Conservation (phyloP, 2,888 invertebrate genomes). For the Ennomos fuscantarius region DNA sequence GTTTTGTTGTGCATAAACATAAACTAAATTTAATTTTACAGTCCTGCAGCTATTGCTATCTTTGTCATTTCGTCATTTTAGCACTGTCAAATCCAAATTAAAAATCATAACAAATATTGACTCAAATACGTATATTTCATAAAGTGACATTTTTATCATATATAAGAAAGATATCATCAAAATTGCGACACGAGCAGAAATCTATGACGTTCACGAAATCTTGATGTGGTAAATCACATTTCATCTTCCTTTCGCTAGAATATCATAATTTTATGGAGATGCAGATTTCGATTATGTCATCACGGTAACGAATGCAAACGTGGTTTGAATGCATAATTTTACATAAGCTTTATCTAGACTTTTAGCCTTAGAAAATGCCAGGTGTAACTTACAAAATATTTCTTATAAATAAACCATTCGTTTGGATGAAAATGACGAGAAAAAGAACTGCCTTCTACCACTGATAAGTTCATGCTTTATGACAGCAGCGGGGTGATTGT, state of each 20-base stretch:
- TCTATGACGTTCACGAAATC: conserved; percentile 11
- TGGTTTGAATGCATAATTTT: conserved; percentile 33
- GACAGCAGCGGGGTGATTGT: too few species aligned
- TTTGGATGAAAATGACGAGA: neutral
- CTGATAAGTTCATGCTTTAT: too few species aligned
- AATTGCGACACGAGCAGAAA: conserved; percentile 6
- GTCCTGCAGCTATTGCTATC: too few species aligned
- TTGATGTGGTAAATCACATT: conserved; percentile 23
- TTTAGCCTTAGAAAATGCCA: conserved; percentile 5
- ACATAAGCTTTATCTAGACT: conserved; percentile 16
- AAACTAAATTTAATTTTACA: too few species aligned
- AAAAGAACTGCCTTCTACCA: neutral
- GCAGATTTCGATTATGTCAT: conserved; percentile 37
- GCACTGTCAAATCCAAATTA: too few species aligned
- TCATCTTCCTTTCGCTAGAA: conserved; percentile 16
- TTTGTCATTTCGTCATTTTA: too few species aligned
- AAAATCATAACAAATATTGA: too few species aligned
- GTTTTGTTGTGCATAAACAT: too few species aligned
- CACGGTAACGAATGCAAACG: conserved; percentile 23
- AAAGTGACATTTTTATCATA: neutral
- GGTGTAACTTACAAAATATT: conserved; percentile 1
- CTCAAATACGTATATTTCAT: too few species aligned
- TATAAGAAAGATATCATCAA: neutral
- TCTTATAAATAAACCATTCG: neutral
- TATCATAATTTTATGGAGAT: conserved; percentile 33